phyloP scores from a whole-genome alignment of 2,888 invertebrate species.

The Drosophila pseudotalamancana region DNA sequence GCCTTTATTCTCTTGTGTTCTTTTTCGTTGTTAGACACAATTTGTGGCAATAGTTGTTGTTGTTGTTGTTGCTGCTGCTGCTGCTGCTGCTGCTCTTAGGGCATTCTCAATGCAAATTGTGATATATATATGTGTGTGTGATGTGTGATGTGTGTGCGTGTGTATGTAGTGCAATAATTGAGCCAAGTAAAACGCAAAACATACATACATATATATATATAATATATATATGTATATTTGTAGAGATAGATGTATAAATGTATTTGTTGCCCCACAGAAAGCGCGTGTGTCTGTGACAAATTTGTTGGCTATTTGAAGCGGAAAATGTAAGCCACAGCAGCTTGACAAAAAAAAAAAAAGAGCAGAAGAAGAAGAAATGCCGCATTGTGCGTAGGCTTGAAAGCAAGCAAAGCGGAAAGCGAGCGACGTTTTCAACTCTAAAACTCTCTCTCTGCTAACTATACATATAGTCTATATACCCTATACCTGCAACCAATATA shows the following conservation, averaged over 20 bases:
- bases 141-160: slow-evolving; percentile 4
- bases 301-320: slow-evolving; percentile 23
- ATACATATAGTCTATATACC: slow-evolving; percentile 6
- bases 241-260: background rate
- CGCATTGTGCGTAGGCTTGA: slow-evolving; percentile 33
- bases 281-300: slow-evolving; percentile 50
- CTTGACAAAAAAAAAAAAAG: slow-evolving; percentile 17
- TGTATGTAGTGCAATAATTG: slow-evolving; percentile 24
- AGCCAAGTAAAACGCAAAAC: slow-evolving; percentile 17
- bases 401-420: slow-evolving; percentile 18
- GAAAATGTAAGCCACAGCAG: slow-evolving; percentile 46
- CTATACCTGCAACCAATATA: slow-evolving; percentile 11
- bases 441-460: slow-evolving; percentile 37
- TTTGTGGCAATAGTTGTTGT: background rate
- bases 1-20: slow-evolving; percentile 1
- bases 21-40: background rate
- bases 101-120: slow-evolving; percentile 3
- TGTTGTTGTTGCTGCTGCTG: background rate
- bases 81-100: slow-evolving; percentile 10
- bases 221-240: slow-evolving; percentile 8
- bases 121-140: background rate
- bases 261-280: slow-evolving; percentile 25
- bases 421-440: slow-evolving; percentile 34
- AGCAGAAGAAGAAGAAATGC: slow-evolving; percentile 20
- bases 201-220: slow-evolving; percentile 3